Conservation (phyloP, 2,888 invertebrate genomes). For the Pollenia amentaria region DNA sequence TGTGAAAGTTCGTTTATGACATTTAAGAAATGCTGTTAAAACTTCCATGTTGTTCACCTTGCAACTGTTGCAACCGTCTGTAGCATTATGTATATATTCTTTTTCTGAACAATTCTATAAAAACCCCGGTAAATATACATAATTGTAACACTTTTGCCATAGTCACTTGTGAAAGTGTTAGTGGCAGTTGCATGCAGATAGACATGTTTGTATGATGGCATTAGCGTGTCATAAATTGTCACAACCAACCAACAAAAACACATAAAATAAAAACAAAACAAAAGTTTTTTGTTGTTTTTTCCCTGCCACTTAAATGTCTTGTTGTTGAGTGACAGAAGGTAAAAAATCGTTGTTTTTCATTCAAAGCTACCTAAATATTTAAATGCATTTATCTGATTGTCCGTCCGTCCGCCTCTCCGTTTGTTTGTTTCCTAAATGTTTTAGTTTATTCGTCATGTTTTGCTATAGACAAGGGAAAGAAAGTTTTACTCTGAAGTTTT, state of each 20-base stretch:
- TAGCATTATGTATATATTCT: background rate
- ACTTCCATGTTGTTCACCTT: conserved; percentile 4
- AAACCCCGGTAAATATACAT: conserved; percentile 19
- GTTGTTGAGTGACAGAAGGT: conserved; percentile 51
- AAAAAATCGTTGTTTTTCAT: conserved; percentile 38
- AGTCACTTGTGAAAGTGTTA: conserved; percentile 29
- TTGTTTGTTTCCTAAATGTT: background rate
- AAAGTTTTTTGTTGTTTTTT: conserved; percentile 2
- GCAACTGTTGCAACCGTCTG: background rate
- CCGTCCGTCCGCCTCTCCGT: too few species aligned
- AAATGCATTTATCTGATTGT: conserved; percentile 27
- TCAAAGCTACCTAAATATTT: conserved; percentile 44
- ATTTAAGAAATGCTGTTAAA: background rate
- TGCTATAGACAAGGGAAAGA: conserved; percentile 24
- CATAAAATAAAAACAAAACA: background rate
- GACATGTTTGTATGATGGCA: too few species aligned
- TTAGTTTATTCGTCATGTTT: conserved; percentile 19
- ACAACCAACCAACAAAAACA: conserved; percentile 4
- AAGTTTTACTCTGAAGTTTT: background rate
- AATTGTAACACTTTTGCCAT: conserved; percentile 11
- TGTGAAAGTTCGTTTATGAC: too few species aligned
- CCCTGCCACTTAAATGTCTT: conserved; percentile 34
- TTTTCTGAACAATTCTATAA: conserved; percentile 2
- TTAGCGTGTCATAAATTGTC: conserved; percentile 63
- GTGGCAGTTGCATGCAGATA: conserved; percentile 6